phyloP scores from a whole-genome alignment of 1,140 invertebrate species.

The Liolophura sinensis region DNA sequence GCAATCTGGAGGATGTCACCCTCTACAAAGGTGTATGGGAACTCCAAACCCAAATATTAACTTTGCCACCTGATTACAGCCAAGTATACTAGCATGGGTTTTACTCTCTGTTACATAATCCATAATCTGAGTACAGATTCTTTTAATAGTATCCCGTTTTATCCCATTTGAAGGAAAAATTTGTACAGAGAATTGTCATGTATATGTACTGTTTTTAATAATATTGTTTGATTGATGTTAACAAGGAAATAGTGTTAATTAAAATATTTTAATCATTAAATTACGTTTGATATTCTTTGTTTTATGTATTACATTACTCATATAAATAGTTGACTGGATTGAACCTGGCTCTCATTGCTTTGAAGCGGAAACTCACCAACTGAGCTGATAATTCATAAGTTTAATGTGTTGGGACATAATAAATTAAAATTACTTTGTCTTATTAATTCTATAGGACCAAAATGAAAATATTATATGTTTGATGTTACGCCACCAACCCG shows the following conservation, averaged over 20 bases:
- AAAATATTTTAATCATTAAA: too few relatives aligned
- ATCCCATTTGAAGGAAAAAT: not conserved
- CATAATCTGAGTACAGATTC: not conserved
- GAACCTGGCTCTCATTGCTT: too few relatives aligned
- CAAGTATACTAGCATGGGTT: not conserved
- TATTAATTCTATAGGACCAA: too few relatives aligned
- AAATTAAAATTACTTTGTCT: too few relatives aligned
- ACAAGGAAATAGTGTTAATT: too few relatives aligned
- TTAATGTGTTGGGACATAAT: too few relatives aligned
- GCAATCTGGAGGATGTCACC: not conserved
- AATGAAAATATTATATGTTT: too few relatives aligned
- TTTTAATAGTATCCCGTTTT: not conserved
- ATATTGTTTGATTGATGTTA: too few relatives aligned
- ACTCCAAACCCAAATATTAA: not conserved
- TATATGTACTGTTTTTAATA: not conserved
- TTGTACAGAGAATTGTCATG: not conserved
- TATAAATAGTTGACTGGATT: too few relatives aligned
- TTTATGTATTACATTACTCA: not conserved
- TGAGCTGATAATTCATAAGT: too few relatives aligned
- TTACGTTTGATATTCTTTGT: not conserved
- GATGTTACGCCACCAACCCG: too few relatives aligned
- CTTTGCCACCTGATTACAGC: not conserved
- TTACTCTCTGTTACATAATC: not conserved
- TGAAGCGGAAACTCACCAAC: too few relatives aligned
- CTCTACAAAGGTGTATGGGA: not conserved